Conservation (phyloP, 1,140 invertebrate species). For the Drosophila pachea region DNA sequence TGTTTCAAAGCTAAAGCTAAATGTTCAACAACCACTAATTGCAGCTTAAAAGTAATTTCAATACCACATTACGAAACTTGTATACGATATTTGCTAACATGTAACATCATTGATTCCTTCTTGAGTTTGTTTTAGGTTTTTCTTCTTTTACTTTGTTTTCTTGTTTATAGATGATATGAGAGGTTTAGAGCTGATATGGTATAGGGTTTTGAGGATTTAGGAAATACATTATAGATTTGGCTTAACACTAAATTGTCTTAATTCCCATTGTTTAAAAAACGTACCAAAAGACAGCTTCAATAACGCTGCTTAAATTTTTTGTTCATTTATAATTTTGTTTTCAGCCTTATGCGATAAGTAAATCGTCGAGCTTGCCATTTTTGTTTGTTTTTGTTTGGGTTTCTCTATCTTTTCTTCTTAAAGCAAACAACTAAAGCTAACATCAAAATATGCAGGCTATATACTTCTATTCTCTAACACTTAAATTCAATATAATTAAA, state of each 20-base stretch:
- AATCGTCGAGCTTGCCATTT: constrained; percentile 54
- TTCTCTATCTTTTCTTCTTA: constrained; percentile 14
- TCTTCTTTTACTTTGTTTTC: neutral
- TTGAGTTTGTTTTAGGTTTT: too few relatives aligned
- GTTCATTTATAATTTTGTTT: constrained; percentile 38
- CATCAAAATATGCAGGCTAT: constrained; percentile 60
- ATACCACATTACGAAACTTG: constrained; percentile 65
- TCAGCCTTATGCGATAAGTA: constrained; percentile 72
- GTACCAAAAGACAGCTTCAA: constrained; percentile 62
- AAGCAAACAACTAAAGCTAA: constrained; percentile 73
- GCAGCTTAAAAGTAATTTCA: constrained; percentile 73
- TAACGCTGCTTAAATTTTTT: constrained; percentile 49
- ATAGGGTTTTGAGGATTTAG: constrained; percentile 40
- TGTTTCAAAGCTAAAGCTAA: constrained; percentile 69
- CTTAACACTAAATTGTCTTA: constrained; percentile 19
- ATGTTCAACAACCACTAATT: constrained; percentile 77
- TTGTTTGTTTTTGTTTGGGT: constrained; percentile 25
- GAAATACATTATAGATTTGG: constrained; percentile 28
- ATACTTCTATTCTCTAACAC: constrained; percentile 42
- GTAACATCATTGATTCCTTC: constrained; percentile 17
- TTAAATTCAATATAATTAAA: constrained; percentile 31
- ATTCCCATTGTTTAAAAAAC: constrained; percentile 52
- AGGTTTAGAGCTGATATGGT: constrained; percentile 61
- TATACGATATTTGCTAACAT: constrained; percentile 47
- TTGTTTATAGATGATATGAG: constrained; percentile 46